phyloP scores from a whole-genome alignment of 2,113 vertebrate species.

The Trichechus manatus region DNA sequence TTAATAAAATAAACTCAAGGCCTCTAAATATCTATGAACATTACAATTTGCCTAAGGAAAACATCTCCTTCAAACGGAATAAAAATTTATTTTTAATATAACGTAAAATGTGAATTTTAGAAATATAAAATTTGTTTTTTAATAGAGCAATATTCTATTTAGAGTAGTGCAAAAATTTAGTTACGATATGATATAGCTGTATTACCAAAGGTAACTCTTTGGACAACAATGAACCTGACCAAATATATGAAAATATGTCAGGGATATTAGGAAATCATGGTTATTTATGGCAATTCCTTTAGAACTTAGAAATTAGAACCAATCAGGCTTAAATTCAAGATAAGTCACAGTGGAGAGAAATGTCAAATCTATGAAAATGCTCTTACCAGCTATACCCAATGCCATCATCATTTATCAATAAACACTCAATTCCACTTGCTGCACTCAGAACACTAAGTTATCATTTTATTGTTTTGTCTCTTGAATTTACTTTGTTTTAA shows the following conservation, averaged over 20 bases:
- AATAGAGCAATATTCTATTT: background rate
- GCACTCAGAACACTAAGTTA: background rate
- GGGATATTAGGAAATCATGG: background rate
- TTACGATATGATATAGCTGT: background rate
- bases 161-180: background rate
- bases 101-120: background rate
- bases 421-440: background rate
- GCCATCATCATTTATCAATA: constrained; percentile 35
- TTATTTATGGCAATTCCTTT: constrained; percentile 54
- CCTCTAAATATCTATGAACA: background rate
- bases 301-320: constrained; percentile 61
- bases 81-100: constrained; percentile 26
- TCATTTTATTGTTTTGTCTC: background rate
- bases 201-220: constrained; percentile 7
- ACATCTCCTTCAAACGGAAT: background rate
- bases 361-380: constrained; percentile 58
- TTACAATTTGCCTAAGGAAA: background rate
- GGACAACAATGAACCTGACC: background rate
- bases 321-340: constrained; percentile 66
- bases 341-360: constrained; percentile 33
- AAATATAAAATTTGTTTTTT: constrained; percentile 6
- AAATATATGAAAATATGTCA: constrained; percentile 43
- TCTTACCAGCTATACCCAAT: background rate
- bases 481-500: constrained; percentile 45
- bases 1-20: constrained; percentile 18